Base-by-base conservation (phyloP, 2,888 invertebrate species). In the Coelogynopora nodosa region DNA sequence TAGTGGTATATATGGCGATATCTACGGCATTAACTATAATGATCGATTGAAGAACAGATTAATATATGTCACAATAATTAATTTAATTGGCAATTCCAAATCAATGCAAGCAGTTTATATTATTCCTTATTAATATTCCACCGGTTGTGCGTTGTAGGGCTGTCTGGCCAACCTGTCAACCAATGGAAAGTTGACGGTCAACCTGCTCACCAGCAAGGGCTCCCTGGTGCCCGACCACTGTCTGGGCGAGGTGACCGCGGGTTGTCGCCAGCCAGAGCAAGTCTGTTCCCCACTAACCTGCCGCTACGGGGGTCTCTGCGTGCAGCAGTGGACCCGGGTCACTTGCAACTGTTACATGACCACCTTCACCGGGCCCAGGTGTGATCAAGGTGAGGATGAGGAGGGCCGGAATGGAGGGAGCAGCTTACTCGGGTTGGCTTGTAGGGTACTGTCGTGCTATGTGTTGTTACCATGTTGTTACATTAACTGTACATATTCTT, bases 291-390 rank as follows among this genome's bases (percentile, higher is more conserved):
- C 95, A 90, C 95, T 96, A 89, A 95, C 96, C 0, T 98, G 98
- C 91, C 95, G 95, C 0, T 97, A 98, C 92, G 94, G 95, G 88
- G 97, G 98, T 0, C 94, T 95, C 26, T 98, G 98, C 92, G 95
- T 97, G 2, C 97, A 97, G 91, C 96, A 96, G 91, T 96, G 97
- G 96, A 96, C 96, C 90, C 95, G 96, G 2, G 96, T 95, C 91
- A 95, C 95, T 0, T 97, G 97, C 91, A 96, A 97, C 91, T 97
- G 97, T 91, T 96, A 96, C 90, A 94, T 96, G 94, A 97, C 97
- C 0, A 96, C 96, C 0, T 97, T 95, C 90, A 95, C 96, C 0
- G 97, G 97, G 87, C 95, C 96, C 0, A 96, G 95, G 0, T 97
- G 97, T 91, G 95, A 95, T 87, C 96, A 96, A 91, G 96, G 97